A percentile compares a stretch with the other conserved stretches of the same genome.
Evolutionary conservation across 2,113 vertebrate genomes (phyloP).

Genomic region (Delphinapterus leucas): DNA sequence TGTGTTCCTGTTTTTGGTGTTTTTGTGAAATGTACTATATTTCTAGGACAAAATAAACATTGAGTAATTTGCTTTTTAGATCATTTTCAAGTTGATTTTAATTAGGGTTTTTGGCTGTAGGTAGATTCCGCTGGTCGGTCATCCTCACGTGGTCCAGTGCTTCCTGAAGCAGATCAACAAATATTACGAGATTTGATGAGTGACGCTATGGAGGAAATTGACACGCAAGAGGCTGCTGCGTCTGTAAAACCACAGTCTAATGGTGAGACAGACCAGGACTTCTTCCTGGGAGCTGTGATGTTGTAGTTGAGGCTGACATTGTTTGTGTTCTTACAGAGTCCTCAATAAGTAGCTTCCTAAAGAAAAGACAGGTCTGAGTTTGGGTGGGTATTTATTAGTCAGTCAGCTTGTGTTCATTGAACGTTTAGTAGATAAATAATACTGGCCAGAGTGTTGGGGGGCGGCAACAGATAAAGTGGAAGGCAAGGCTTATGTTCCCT

Average conservation of each 20-base stretch:
- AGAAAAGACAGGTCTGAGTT: background rate
- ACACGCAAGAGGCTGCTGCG: constrained; percentile 81
- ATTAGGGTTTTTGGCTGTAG: constrained; percentile 77
- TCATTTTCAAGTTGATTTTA: background rate
- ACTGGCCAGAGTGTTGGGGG: background rate
- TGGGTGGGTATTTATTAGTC: background rate
- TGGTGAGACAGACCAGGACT: constrained; percentile 78
- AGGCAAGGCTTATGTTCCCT: background rate
- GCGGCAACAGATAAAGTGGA: background rate
- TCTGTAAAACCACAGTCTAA: constrained; percentile 81
- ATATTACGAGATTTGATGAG: constrained; percentile 97
- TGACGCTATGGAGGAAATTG: constrained; percentile 97
- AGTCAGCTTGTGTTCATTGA: background rate
- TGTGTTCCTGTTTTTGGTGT: background rate
- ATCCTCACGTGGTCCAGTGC: constrained; percentile 84
- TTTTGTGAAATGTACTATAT: background rate
- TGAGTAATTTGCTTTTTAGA: background rate
- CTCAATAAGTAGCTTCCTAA: background rate
- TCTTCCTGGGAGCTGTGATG: too few species aligned
- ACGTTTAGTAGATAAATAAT: background rate
- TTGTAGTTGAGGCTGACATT: background rate
- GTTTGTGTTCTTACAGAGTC: background rate
- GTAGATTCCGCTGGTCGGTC: constrained; percentile 81
- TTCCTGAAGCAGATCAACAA: constrained; percentile 94
- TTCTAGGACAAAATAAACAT: background rate